Evolutionary conservation across 1,140 invertebrate genomes (phyloP), one percentile per base, ranked within the genome.

Genomic region (Pomacea maculata): DNA sequence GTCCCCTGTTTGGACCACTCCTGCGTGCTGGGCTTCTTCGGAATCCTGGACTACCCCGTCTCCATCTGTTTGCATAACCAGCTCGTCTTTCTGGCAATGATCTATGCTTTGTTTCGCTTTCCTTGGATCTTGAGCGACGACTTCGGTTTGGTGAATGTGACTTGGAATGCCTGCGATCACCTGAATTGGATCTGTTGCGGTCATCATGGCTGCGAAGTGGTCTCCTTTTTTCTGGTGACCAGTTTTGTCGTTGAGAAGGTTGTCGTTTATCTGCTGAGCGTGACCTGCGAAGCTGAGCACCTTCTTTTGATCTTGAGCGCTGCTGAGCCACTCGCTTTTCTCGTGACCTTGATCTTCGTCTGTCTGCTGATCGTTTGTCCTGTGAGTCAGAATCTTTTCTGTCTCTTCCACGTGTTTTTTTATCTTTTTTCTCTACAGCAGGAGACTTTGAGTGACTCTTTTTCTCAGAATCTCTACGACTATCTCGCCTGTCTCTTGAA

Each of bases 341-440:
- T 64, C 55, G 74, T 29, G 80, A 82, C 45, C 54, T 71, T 15
- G 75, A 79, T 29, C 72, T 79, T 15, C 25, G 55, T 19, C 71
- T 54, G 21, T 79, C 71, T 25, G 52, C 19, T 25, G 77, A 79
- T 52, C 61, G 21, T 10, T 52, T 65, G 25, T 78, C 77, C 10
- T 29, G 54, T 9, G 45, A 70, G 3, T 71, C 67, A 12, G 34
- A 21, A n/a, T 71, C 65, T 71, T 45, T 78, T 17, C 52, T 55
- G 10, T 67, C 77, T 19, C 45, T 25, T 29, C 70, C 72, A 52
- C 64, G 52, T 11, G 10, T 7, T 19, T 14, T n/a, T 17, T 67
- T 54, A 45, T 80, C 72, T 45, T 65, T 80, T 29, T 68, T 80
- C 15, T 68, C 79, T 14, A 17, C 14, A 14, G 21, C n/a, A n/a